A percentile compares a stretch with the other conserved stretches of the same genome.
Evolutionary conservation across 2,113 vertebrate genomes (phyloP).

Genomic region (Emydura subglobosa): DNA sequence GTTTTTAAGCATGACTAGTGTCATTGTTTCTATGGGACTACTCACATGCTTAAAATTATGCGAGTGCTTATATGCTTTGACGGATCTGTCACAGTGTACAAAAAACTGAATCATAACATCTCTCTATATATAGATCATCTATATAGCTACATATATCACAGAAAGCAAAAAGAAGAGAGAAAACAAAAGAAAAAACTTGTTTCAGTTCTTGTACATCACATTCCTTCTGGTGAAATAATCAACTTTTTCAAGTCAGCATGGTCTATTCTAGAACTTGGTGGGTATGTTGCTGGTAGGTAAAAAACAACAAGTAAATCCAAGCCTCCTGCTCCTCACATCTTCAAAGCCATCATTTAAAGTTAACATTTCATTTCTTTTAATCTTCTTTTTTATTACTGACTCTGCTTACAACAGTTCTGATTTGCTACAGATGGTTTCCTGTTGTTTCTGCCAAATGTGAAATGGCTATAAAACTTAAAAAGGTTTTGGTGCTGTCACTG

Average conservation of each 20-base stretch:
- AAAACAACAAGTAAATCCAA: conserved; percentile 3
- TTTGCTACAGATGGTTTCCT: conserved; percentile 77
- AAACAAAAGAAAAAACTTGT: not conserved
- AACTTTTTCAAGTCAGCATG: not conserved
- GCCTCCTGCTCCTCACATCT: conserved; percentile 48
- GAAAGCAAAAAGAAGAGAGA: conserved; percentile 10
- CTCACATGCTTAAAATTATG: not conserved
- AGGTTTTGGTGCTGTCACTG: conserved; percentile 61
- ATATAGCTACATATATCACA: not conserved
- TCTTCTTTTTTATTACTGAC: conserved; percentile 69
- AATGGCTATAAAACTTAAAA: conserved; percentile 79
- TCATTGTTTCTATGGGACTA: not conserved
- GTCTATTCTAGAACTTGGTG: conserved; percentile 27
- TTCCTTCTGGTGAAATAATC: conserved; percentile 33
- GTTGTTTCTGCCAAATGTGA: conserved; percentile 75
- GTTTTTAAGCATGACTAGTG: not conserved
- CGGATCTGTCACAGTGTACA: fast-evolving
- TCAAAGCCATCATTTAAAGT: conserved; percentile 66
- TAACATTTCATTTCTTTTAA: conserved; percentile 72
- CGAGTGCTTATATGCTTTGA: not conserved
- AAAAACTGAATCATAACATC: not conserved
- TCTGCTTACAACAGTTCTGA: conserved; percentile 62
- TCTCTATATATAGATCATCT: not conserved
- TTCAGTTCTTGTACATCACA: not conserved
- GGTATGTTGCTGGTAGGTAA: conserved; percentile 35